These are phyloP conservation scores for Sphenopsis melanotis DNA, from an alignment of 2,797 vertebrate genomes.

Conservation along the genomic window DNA sequence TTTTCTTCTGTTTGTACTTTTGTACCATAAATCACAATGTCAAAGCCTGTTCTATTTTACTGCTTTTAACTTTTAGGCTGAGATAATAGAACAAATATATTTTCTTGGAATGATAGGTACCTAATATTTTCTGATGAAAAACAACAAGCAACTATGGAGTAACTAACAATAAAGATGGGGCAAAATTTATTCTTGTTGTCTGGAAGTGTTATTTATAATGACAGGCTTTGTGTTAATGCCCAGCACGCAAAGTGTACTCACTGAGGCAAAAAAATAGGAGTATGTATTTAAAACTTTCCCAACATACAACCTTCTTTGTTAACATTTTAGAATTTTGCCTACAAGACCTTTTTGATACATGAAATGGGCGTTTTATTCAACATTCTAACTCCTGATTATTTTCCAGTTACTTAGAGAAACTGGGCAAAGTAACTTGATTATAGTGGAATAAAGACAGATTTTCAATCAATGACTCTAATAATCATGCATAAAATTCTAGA, in stretches of 20 bases:
- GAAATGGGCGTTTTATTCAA: not conserved
- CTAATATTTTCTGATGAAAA: constrained; percentile 29
- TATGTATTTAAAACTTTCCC: not conserved
- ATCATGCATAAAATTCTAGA: not conserved
- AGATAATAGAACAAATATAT: constrained; percentile 9
- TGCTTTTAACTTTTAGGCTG: constrained; percentile 13
- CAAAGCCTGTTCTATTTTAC: constrained; percentile 3
- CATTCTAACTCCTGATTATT: not conserved
- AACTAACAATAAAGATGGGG: not conserved
- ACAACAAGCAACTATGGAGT: not conserved
- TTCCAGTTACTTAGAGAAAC: not conserved
- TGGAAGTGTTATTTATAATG: constrained; percentile 4
- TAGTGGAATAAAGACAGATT: not conserved
- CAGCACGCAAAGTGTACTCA: not conserved
- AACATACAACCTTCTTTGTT: not conserved
- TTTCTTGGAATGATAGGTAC: not conserved
- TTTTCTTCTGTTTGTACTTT: constrained; percentile 10
- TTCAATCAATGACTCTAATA: not conserved
- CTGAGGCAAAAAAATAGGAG: not conserved
- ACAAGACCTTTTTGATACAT: not conserved
- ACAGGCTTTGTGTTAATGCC: not conserved
- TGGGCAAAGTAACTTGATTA: not conserved
- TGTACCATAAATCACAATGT: constrained; percentile 3
- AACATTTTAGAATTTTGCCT: not conserved
- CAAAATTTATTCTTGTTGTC: not conserved